Evolutionary conservation across 2,113 vertebrate genomes (phyloP), one percentile per base, ranked within the genome.

Genomic region (Balaenoptera acutorostrata): DNA sequence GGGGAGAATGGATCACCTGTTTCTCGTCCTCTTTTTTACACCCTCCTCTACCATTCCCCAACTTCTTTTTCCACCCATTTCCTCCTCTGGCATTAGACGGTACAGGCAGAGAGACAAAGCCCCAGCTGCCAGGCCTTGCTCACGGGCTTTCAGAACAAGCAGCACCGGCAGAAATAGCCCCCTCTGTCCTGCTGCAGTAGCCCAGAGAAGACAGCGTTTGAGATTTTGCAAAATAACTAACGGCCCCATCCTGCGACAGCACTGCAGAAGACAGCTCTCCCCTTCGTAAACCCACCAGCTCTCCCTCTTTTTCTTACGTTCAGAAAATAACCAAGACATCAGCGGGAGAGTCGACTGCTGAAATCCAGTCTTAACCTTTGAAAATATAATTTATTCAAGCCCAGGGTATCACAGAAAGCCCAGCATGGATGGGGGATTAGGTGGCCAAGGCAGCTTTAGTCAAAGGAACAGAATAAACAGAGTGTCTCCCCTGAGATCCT

Each of bases 361-460:
- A 98, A 98, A 98, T 97, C 96, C 95, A 6, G 90, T 98, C 98
- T 98, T 98, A 87, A 97, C 97, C 98, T 98, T 98, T 98, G 97
- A 95, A 97, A 98, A 97, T 4, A 41, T 97, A 98, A 98, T 98
- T 98, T 98, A 98, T 98, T 98, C 98, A 98, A 98, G 74, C 97
- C 96, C 95, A 87, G 95, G 85, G 95, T 98, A 98, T 98, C 98
- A 98, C 93, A 96, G 98, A 87, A 92, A 97, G 80, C 97, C 97
- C 96, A 27, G 95, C 9, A 0, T 90, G 63, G 96, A 91, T 27
- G 1, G 68, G 77, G 96, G 98, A 98, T 98, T 98, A 98, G 90
- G 96, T 97, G 95, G 97, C 98, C 97, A 97, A 97, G 97, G 94
- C 92, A 85, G 97, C 96, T 91, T 96, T 97, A 97, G 97, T 97